These are phyloP conservation scores for Pseudomyrmex cubaensis DNA, from an alignment of 1,140 invertebrate species.

Conservation along the genomic window DNA sequence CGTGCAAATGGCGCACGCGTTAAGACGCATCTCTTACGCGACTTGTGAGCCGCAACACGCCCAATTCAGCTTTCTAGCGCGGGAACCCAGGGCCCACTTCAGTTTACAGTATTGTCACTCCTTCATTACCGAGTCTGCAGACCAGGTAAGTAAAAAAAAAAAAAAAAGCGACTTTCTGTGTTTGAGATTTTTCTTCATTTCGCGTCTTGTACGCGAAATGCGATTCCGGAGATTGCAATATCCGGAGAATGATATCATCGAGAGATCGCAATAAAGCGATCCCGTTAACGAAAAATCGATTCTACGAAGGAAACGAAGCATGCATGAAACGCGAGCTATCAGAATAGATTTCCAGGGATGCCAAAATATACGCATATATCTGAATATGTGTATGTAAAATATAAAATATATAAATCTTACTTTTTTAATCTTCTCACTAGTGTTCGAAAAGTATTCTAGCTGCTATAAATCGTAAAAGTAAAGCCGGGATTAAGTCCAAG, in stretches of 20 bases:
- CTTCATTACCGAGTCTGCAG: conserved; percentile 91
- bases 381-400: too few relatives aligned
- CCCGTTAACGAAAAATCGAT: background rate
- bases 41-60: conserved; percentile 93
- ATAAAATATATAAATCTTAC: background rate
- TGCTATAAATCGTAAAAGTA: conserved; percentile 72
- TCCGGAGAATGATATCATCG: background rate
- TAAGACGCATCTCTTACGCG: conserved; percentile 94
- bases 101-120: conserved; percentile 93
- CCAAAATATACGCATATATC: background rate
- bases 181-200: conserved; percentile 10
- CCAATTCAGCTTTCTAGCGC: conserved; percentile 93
- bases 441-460: conserved; percentile 61
- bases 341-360: background rate
- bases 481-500: conserved; percentile 54
- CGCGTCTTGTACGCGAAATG: too few relatives aligned
- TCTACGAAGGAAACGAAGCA: background rate
- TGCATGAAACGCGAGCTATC: background rate
- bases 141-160: conserved; percentile 88
- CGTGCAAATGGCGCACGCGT: conserved; percentile 94
- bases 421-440: background rate
- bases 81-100: conserved; percentile 91
- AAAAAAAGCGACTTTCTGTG: conserved; percentile 5
- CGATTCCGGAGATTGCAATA: background rate
- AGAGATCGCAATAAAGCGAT: background rate